Evolutionary conservation across 1,140 invertebrate species (phyloP).

Genomic region (Atta colombica): DNA sequence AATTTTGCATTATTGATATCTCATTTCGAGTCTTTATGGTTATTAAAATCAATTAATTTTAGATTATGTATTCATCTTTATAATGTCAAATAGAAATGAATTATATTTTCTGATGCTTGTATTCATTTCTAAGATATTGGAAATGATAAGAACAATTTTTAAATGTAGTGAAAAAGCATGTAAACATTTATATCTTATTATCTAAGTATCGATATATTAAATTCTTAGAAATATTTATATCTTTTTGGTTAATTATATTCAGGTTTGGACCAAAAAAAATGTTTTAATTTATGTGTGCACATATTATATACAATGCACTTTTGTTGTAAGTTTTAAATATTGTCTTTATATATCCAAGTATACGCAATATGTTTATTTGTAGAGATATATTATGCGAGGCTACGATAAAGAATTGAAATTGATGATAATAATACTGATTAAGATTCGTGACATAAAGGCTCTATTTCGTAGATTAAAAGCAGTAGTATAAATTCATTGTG

Average conservation of each 20-base stretch:
- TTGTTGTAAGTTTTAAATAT: conserved; percentile 11
- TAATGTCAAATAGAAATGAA: conserved; percentile 35
- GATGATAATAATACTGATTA: conserved; percentile 16
- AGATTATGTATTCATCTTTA: background rate
- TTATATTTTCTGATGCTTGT: conserved; percentile 35
- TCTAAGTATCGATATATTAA: background rate
- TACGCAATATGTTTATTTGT: conserved; percentile 10
- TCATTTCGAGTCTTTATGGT: conserved; percentile 16
- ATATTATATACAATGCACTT: conserved; percentile 19
- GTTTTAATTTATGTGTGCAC: background rate
- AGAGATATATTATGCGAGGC: background rate
- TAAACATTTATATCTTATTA: background rate
- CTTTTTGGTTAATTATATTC: background rate
- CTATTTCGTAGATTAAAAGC: conserved; percentile 67
- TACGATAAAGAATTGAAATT: conserved; percentile 15
- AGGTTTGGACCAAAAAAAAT: background rate
- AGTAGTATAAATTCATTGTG: conserved; percentile 18
- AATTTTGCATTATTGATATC: conserved; percentile 12
- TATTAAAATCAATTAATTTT: conserved; percentile 32
- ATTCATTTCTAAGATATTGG: conserved; percentile 36
- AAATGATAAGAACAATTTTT: background rate
- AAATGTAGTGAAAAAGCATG: background rate
- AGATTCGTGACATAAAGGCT: conserved; percentile 31
- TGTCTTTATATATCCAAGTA: background rate
- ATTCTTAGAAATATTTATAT: conserved; percentile 13